Evolutionary conservation across 2,888 invertebrate species (phyloP), one percentile per base, ranked within the genome.

Genomic region (Phortica magna): DNA sequence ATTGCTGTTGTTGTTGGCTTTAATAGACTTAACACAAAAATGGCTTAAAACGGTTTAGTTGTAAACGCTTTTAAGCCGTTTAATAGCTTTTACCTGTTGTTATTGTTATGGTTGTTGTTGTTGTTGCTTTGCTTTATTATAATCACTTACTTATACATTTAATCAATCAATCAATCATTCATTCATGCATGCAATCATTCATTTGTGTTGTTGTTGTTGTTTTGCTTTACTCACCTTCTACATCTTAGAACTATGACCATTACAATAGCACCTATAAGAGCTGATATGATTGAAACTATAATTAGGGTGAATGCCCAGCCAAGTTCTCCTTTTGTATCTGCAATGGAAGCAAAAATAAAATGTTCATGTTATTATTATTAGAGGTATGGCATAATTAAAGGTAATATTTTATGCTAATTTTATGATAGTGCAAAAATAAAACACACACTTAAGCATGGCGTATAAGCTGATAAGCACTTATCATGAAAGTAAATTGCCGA

Each of bases 171-270:
- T 10, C 22, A 61, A 17, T 61, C 17, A 7, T 1, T 61, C 19
- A 48, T 17, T 43, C 48, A 43, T 43, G 19, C 68, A 19, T 61
- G 7, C 22, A 61, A 22, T 61, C 19, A 7, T 6, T 61, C 17
- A 43, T 19, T 68, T 68, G 19, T 43, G 22, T 19, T 19, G 5
- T 7, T 19, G 7, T 61, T 55, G 14, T 19, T 19, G 19, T 17
- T 19, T 17, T 61, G 17, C 7, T 41, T 0, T 43, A 91, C 91
- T 91, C 84, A 92, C 91, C 91, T 91, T 90, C 89, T 93, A 92
- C 95, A 95, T 90, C 95, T 95, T 85, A 95, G 93, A 82, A 94
- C 94, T 90, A 94, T 93, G 90, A 95, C 95, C 95, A 95, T 95
- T 87, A 95, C 93, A 88, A 95, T 94, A 84, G 95, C 95, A 85